Conservation (phyloP, 2,113 vertebrate genomes). For the Stegastes partitus region DNA sequence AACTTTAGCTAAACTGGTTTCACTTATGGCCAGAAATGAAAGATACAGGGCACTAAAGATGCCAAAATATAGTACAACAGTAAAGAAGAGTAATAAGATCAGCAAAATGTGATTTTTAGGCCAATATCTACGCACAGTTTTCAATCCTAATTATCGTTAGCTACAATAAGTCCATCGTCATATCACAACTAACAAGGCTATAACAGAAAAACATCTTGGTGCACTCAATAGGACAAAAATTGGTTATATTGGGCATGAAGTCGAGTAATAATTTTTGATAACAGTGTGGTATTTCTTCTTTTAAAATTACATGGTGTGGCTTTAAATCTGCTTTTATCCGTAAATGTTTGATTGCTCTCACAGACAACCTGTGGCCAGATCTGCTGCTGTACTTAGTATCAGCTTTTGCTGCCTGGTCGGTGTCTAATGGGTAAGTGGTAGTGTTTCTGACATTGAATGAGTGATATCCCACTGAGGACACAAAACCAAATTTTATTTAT, state of each 20-base stretch:
- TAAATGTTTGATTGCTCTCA: background rate
- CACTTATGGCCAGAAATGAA: no score
- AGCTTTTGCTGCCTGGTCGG: constrained; percentile 7
- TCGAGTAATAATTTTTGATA: background rate
- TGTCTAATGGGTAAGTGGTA: constrained; percentile 17
- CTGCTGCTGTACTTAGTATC: constrained; percentile 28
- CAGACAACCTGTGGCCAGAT: background rate
- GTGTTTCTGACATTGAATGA: constrained; percentile 29
- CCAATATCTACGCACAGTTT: no score
- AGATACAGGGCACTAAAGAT: no score
- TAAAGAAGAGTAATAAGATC: no score
- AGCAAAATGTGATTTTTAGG: no score
- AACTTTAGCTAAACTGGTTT: no score
- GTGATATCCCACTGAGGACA: constrained; percentile 15
- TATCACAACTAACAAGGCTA: background rate
- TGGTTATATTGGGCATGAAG: background rate
- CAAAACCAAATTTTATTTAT: constrained; percentile 51
- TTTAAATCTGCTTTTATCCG: background rate
- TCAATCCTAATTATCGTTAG: no score
- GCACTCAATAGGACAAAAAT: no score
- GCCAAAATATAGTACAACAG: no score
- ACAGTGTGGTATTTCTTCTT: background rate
- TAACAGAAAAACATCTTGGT: no score
- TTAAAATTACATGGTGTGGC: background rate
- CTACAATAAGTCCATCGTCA: background rate